These are phyloP conservation scores for Apodemia mormo DNA, from an alignment of 2,888 invertebrate species.

Conservation along the genomic window DNA sequence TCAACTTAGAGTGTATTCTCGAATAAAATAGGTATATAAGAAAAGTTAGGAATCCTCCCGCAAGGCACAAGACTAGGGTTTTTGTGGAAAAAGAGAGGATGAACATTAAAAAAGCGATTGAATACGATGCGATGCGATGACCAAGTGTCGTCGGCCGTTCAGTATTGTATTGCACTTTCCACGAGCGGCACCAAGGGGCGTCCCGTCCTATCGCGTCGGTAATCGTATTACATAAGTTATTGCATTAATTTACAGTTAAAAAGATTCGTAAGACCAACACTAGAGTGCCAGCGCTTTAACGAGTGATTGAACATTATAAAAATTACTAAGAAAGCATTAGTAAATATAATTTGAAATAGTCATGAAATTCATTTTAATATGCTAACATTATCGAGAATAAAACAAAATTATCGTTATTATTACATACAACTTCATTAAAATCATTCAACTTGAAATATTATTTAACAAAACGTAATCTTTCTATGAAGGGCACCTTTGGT, in stretches of 20 bases:
- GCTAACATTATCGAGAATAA: slow-evolving; percentile 77
- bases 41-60: slow-evolving; percentile 40
- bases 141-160: slow-evolving; percentile 45
- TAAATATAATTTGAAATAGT: slow-evolving; percentile 82
- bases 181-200: slow-evolving; percentile 50
- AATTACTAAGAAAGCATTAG: slow-evolving; percentile 77
- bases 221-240: slow-evolving; percentile 44
- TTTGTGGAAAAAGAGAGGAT: slow-evolving; percentile 42
- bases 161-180: slow-evolving; percentile 54
- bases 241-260: slow-evolving; percentile 66
- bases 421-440: slow-evolving; percentile 78
- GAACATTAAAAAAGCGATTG: slow-evolving; percentile 26
- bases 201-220: slow-evolving; percentile 47
- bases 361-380: slow-evolving; percentile 76
- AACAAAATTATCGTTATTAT: slow-evolving; percentile 76
- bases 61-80: slow-evolving; percentile 76
- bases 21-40: slow-evolving; percentile 31
- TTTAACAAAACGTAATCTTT: slow-evolving; percentile 81
- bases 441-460: slow-evolving; percentile 80
- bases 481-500: slow-evolving; percentile 92
- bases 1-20: slow-evolving; percentile 22
- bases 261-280: slow-evolving; percentile 76
- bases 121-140: slow-evolving; percentile 47
- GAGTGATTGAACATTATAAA: slow-evolving; percentile 78
- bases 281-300: slow-evolving; percentile 80